Conservation (phyloP, 1,140 invertebrate genomes). For the Micrasema minimum region DNA sequence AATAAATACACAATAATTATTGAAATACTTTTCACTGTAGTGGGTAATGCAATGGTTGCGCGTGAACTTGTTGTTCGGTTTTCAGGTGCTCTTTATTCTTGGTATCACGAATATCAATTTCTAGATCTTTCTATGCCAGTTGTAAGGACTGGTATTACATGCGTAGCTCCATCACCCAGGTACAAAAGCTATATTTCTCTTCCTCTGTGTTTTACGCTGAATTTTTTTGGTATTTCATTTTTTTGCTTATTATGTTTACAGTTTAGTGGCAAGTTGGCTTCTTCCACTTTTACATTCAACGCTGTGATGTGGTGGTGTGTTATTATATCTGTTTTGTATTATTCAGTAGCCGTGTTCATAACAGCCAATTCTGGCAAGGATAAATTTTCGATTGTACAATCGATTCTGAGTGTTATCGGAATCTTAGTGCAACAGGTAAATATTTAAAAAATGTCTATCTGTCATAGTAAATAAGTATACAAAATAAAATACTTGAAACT, state of each 20-base stretch:
- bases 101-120: constrained; percentile 67
- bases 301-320: constrained; percentile 59
- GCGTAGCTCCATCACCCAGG: constrained; percentile 69
- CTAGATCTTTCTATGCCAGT: constrained; percentile 68
- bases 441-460: no score
- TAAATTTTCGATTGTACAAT: constrained; percentile 55
- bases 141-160: constrained; percentile 69
- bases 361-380: constrained; percentile 53
- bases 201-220: neutral
- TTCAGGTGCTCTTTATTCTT: constrained; percentile 69
- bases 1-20: neutral
- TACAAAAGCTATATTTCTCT: constrained; percentile 41
- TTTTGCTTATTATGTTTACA: constrained; percentile 44
- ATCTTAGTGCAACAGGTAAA: constrained; percentile 63
- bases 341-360: constrained; percentile 57
- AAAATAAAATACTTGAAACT: neutral
- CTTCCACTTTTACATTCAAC: constrained; percentile 60
- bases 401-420: constrained; percentile 60
- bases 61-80: constrained; percentile 51
- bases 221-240: neutral
- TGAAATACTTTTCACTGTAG: neutral
- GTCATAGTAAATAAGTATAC: no score
- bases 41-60: no score
- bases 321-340: constrained; percentile 56
- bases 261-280: constrained; percentile 60